Conservation (phyloP, 2,888 invertebrate species). For the Microplitis manilae region DNA sequence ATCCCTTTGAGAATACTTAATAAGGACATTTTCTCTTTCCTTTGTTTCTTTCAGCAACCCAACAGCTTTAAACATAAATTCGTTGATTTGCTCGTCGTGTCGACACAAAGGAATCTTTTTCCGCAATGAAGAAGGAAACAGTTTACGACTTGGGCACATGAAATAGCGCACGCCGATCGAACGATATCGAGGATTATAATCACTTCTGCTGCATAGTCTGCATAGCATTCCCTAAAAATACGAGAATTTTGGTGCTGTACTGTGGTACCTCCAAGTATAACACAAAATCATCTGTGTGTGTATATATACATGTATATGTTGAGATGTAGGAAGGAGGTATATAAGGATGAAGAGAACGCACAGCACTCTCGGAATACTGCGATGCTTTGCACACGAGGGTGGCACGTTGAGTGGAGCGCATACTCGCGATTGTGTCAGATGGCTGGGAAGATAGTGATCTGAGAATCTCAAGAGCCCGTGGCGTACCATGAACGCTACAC, state of each 20-base stretch:
- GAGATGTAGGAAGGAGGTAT: neutral
- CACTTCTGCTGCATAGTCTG: constrained; percentile 20
- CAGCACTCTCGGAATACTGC: constrained; percentile 18
- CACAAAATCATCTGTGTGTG: neutral
- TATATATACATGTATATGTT: neutral
- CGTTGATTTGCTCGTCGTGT: neutral
- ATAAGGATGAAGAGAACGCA: constrained; percentile 12
- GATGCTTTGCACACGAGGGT: constrained; percentile 38
- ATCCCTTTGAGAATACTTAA: constrained; percentile 22
- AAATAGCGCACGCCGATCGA: constrained; percentile 28
- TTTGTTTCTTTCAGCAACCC: neutral
- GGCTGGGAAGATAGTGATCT: constrained; percentile 47
- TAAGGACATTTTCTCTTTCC: constrained; percentile 5
- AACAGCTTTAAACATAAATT: constrained; percentile 11
- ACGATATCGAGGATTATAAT: constrained; percentile 30
- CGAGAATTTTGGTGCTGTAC: neutral
- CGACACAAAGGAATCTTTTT: neutral
- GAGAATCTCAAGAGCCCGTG: constrained; percentile 44
- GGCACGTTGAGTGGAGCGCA: constrained; percentile 43
- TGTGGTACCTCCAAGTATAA: constrained; percentile 6
- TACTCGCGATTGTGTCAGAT: constrained; percentile 46
- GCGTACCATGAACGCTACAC: constrained; percentile 39
- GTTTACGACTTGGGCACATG: constrained; percentile 22
- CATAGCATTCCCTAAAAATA: constrained; percentile 31
- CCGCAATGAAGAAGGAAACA: neutral